Evolutionary conservation across 2,888 invertebrate species (phyloP).

Genomic region (Julus scanicus): DNA sequence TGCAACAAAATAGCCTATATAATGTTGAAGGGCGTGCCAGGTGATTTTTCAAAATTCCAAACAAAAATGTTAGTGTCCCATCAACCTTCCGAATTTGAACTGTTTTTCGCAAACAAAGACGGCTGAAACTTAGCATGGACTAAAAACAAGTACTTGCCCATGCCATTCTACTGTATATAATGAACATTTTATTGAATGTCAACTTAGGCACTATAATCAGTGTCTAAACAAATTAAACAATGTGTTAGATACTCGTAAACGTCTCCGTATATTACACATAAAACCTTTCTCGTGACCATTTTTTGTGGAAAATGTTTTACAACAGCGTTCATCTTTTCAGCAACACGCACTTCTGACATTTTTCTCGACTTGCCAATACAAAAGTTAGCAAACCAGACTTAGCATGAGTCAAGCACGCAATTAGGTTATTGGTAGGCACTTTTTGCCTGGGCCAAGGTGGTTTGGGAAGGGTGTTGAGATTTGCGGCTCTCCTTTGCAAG

Average conservation of each 20-base stretch:
- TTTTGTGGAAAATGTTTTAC: background rate
- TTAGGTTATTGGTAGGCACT: conserved; percentile 40
- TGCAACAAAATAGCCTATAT: too few relatives aligned
- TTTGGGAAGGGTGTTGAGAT: background rate
- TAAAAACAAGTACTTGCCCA: too few relatives aligned
- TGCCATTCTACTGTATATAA: too few relatives aligned
- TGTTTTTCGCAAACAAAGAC: too few relatives aligned
- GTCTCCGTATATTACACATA: background rate
- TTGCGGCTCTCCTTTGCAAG: background rate
- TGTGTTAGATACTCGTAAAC: background rate
- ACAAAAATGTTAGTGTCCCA: too few relatives aligned
- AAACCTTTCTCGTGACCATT: background rate
- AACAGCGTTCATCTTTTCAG: background rate
- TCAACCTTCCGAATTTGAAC: too few relatives aligned
- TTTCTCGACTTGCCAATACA: background rate
- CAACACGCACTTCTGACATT: background rate
- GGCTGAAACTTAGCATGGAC: too few relatives aligned
- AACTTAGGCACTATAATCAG: background rate
- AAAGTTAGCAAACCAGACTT: conserved; percentile 2
- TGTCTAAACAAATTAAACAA: background rate
- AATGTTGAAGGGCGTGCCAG: too few relatives aligned
- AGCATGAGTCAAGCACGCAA: conserved; percentile 1
- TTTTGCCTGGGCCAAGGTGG: conserved; percentile 13
- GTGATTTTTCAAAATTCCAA: too few relatives aligned
- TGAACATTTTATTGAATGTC: background rate